Base-by-base conservation (phyloP, 2,113 vertebrate species). In the Heloderma charlesbogerti region DNA sequence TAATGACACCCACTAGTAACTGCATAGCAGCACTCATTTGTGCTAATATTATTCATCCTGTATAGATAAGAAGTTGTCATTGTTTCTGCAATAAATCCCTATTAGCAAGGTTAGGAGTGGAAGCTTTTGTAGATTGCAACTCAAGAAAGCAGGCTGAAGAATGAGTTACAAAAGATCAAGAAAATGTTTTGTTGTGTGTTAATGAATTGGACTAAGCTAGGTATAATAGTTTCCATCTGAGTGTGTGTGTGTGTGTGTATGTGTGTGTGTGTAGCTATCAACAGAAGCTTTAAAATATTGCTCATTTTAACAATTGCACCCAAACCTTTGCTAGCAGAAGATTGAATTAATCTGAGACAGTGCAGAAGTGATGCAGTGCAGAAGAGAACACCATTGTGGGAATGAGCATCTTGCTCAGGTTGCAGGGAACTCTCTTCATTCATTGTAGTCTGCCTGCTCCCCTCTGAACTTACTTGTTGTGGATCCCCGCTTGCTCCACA, bases 81-180 rank as follows among this genome's bases (percentile, higher is more conserved):
- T 81, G 83, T 89, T 92, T 87, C 87, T 9, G 0, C 57, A 89
- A 94, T 88, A 90, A 94, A 93, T 93, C 71, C 84, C 5, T 88
- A 63, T 91, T 91, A 91, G 43, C 37, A 51, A 31, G 48, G 63
- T 71, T 93, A 83, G 74, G 45, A 94, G 79, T 86, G 63, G 84
- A 92, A 88, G 20, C 63, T 88, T 94, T 89, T 40, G 81, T 69
- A 37, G 40, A 20, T 25, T 92, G 67, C 84, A 86, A 79, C 74
- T 77, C 48, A 88, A 29, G 74, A 88, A 87, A 94, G 81, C 51
- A 77, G 60, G 2, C 43, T 92, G 60, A 91, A 86, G 91, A 86
- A 77, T 22, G 63, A 29, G 48, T 94, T 94, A 51, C n/a, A 89
- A 71, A 92, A 94, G 92, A 72, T 31, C 54, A 40, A 29, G 87